These are phyloP conservation scores for Sorex araneus DNA, from an alignment of 2,113 vertebrate species.

Conservation along the genomic window DNA sequence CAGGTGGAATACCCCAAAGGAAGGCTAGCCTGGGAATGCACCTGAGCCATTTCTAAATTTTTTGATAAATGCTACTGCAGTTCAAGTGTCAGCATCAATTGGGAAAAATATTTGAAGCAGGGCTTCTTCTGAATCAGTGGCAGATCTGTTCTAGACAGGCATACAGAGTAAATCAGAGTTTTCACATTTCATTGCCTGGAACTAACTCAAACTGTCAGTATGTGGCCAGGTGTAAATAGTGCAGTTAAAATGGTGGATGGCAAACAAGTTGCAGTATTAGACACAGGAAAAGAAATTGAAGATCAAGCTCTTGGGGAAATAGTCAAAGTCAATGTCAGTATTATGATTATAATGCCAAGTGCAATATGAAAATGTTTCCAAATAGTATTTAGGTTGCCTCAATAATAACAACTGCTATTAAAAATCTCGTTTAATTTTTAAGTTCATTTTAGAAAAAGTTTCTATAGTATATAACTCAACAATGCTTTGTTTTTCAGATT, in stretches of 20 bases:
- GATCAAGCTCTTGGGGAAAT: slow-evolving; percentile 41
- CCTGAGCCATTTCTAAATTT: slow-evolving; percentile 58
- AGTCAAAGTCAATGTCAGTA: not conserved
- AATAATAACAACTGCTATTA: slow-evolving; percentile 28
- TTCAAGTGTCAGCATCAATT: slow-evolving; percentile 73
- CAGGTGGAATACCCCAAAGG: not conserved
- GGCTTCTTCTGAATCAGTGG: slow-evolving; percentile 17
- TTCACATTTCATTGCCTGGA: slow-evolving; percentile 73
- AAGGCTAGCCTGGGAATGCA: not conserved
- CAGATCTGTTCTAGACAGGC: slow-evolving; percentile 49
- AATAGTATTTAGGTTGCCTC: not conserved
- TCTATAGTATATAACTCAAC: not conserved
- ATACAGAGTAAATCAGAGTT: slow-evolving; percentile 73
- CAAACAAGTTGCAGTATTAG: slow-evolving; percentile 37
- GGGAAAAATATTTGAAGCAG: slow-evolving; percentile 44
- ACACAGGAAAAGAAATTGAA: slow-evolving; percentile 37
- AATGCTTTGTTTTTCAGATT: slow-evolving; percentile 17
- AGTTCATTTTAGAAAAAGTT: slow-evolving; percentile 17
- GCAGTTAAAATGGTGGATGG: slow-evolving; percentile 4
- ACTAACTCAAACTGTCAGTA: slow-evolving; percentile 75
- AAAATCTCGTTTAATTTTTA: slow-evolving; percentile 36
- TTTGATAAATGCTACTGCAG: slow-evolving; percentile 68
- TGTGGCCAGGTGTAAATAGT: slow-evolving; percentile 29
- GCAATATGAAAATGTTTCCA: slow-evolving; percentile 36
- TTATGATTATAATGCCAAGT: slow-evolving; percentile 1